Evolutionary conservation across 1,140 invertebrate species (phyloP), one percentile per base, ranked within the genome.

Genomic region (Xylocopa sonorina): DNA sequence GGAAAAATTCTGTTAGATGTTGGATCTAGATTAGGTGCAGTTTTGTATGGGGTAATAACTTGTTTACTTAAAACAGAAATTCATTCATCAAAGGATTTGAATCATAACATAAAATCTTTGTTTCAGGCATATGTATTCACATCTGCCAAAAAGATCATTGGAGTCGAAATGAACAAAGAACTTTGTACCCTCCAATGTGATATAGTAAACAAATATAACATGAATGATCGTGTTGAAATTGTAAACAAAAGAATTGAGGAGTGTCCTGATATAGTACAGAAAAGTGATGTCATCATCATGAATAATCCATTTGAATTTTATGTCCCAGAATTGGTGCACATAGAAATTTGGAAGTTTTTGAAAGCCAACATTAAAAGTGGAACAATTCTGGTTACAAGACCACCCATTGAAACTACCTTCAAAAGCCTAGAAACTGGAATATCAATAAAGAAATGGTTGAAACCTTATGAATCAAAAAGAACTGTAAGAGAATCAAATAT

Each of bases 301-400:
- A 94, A 96, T 78, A 96, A 96, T 90, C 93, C 94, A 14, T 94
- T 96, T 87, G 95, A 96, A 86, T 95, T 95, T 89, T 96, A 96
- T 92, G 89, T 95, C 72, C 84, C 94, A 51, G 77, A 90, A 73
- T 89, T 93, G 21, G 92, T 94, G 51, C 95, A 96, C 87, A 93
- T 90, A 74, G 73, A 94, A 80, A 93, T 95, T 66, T 96, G 95
- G 95, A 89, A 90, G 79, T 95, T 94, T 87, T 92, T 96, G 3
- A 94, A 92, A 77, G 89, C 93, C 29, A 89, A 93, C 78, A 90
- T 95, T 0, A 94, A 94, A 87, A 93, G 93, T 79, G 94, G 94
- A 24, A 92, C 93, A 18, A 92, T 94, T 64, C 79, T 96, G 12
- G 89, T 96, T n/a, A 93, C 93, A 2, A 93, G 94, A 51, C 95